A percentile compares a stretch with the other conserved stretches of the same genome.
Evolutionary conservation across 2,797 vertebrate species (phyloP).

Genomic region (Mus caroli): DNA sequence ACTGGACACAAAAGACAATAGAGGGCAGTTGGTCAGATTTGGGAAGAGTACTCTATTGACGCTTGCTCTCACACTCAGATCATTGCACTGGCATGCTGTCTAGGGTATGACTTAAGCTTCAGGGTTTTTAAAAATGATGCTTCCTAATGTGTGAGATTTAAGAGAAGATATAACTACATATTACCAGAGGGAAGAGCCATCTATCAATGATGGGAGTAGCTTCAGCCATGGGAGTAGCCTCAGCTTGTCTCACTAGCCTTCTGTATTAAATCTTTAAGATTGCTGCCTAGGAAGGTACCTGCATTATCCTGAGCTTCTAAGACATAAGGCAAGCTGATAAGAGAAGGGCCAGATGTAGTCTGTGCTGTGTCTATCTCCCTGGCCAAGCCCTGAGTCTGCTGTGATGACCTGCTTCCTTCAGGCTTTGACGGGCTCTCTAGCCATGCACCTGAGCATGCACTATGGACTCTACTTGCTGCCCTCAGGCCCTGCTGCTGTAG

Average conservation of each 20-base stretch:
- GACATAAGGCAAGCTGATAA: not conserved
- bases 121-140: not conserved
- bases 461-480: not conserved
- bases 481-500: not conserved
- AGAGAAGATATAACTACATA: not conserved
- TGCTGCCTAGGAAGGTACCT: not conserved
- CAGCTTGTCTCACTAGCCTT: not conserved
- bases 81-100: not conserved
- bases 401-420: not conserved
- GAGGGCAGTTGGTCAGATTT: not conserved
- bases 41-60: not conserved
- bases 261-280: not conserved
- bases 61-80: conserved; percentile 39
- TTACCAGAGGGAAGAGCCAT: not conserved
- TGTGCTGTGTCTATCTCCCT: not conserved
- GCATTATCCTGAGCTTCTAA: not conserved
- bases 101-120: not conserved
- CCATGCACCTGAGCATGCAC: not conserved
- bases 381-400: not conserved
- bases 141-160: not conserved
- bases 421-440: not conserved
- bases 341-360: not conserved
- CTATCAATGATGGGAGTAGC: not conserved
- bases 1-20: not conserved
- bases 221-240: not conserved